These are phyloP conservation scores for Anthophora plumipes DNA, from an alignment of 2,888 invertebrate species.

Conservation along the genomic window DNA sequence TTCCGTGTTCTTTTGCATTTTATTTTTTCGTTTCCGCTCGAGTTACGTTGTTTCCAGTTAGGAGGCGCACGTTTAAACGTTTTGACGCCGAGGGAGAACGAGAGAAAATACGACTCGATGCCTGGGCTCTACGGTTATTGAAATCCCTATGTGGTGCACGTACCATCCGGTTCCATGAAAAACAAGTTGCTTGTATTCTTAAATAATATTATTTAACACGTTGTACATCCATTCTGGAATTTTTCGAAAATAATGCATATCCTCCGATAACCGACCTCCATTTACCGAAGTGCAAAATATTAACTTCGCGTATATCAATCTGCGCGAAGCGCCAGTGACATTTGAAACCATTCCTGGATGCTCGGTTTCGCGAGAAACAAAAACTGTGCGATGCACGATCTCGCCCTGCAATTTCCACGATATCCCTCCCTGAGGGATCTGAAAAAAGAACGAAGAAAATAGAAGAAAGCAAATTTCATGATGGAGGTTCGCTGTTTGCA, in stretches of 20 bases:
- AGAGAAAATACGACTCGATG: neutral
- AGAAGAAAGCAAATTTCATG: constrained; percentile 19
- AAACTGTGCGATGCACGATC: neutral
- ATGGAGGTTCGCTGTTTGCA: neutral
- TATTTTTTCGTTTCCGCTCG: constrained; percentile 16
- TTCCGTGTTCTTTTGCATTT: neutral
- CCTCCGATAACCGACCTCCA: too few species aligned
- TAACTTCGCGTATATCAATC: neutral
- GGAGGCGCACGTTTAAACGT: constrained; percentile 8
- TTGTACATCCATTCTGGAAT: neutral
- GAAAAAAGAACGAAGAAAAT: neutral
- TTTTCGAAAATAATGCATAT: neutral
- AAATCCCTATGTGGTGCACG: neutral
- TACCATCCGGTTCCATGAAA: too few species aligned
- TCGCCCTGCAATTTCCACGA: constrained; percentile 22
- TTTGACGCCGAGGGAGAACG: neutral
- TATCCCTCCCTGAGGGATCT: constrained; percentile 7
- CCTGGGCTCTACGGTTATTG: neutral
- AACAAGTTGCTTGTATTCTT: neutral
- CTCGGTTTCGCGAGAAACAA: neutral
- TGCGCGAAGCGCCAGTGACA: too few species aligned
- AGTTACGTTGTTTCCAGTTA: constrained; percentile 25
- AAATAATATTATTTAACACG: neutral
- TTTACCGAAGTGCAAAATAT: neutral
- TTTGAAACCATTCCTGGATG: neutral